phyloP scores from a whole-genome alignment of 2,113 vertebrate genomes.

The Fulica atra region DNA sequence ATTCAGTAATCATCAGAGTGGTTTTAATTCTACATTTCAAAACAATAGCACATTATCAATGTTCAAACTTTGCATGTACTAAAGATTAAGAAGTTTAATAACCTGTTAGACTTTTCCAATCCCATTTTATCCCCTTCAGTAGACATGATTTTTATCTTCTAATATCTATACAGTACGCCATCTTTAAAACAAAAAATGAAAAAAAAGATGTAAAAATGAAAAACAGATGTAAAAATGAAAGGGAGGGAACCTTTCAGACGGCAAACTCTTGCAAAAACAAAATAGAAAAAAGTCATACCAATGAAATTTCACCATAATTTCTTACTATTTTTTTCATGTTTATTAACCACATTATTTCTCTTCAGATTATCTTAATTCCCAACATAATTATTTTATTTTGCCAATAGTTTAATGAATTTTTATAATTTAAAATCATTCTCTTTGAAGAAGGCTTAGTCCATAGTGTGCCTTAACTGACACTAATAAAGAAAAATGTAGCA shows the following conservation, averaged over 20 bases:
- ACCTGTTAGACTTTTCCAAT: background rate
- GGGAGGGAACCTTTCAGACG: background rate
- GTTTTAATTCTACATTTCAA: background rate
- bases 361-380: background rate
- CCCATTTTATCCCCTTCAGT: background rate
- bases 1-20: background rate
- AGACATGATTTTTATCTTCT: background rate
- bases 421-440: background rate
- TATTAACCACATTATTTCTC: rapidly evolving
- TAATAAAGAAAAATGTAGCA: background rate
- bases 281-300: background rate
- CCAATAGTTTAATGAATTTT: background rate
- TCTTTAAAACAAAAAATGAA: background rate
- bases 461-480: background rate
- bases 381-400: background rate
- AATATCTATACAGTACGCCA: background rate
- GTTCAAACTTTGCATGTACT: background rate
- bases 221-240: background rate
- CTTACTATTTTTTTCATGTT: background rate
- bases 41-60: background rate
- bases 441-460: background rate
- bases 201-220: background rate
- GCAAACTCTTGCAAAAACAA: background rate
- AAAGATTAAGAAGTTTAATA: background rate
- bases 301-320: background rate